Conservation (phyloP, 2,113 vertebrate species). For the Ellobius talpinus region DNA sequence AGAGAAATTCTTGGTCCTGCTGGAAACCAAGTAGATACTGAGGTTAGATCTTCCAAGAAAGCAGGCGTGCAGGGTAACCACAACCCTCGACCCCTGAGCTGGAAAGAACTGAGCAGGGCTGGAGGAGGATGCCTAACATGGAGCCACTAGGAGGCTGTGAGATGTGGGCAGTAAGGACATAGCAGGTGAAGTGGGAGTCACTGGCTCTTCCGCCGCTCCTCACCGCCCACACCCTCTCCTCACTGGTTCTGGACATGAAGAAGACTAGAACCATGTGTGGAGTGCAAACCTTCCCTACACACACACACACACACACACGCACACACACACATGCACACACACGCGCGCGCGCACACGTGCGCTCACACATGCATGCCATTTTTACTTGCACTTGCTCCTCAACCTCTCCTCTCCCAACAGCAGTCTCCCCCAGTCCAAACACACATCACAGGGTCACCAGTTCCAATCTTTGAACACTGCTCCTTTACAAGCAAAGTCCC, state of each 20-base stretch:
- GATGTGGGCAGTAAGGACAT: too few relatives aligned
- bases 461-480: neutral
- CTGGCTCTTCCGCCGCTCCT: neutral
- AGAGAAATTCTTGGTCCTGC: neutral
- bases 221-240: neutral
- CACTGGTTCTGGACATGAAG: neutral
- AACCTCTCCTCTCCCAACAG: neutral
- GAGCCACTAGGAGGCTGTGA: neutral
- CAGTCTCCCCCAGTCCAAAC: too few relatives aligned
- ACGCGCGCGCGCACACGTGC: too few relatives aligned
- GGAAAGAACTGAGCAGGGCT: neutral
- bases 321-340: neutral
- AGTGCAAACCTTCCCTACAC: neutral
- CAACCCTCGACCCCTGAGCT: neutral
- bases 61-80: neutral
- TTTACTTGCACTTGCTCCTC: neutral
- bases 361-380: neutral
- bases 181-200: neutral
- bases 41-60: neutral
- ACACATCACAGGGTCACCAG: neutral
- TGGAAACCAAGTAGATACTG: neutral
- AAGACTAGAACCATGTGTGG: neutral
- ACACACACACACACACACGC: neutral
- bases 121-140: neutral
- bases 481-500: neutral